These are phyloP conservation scores for Addax nasomaculatus DNA, from an alignment of 2,113 vertebrate genomes.

Conservation along the genomic window DNA sequence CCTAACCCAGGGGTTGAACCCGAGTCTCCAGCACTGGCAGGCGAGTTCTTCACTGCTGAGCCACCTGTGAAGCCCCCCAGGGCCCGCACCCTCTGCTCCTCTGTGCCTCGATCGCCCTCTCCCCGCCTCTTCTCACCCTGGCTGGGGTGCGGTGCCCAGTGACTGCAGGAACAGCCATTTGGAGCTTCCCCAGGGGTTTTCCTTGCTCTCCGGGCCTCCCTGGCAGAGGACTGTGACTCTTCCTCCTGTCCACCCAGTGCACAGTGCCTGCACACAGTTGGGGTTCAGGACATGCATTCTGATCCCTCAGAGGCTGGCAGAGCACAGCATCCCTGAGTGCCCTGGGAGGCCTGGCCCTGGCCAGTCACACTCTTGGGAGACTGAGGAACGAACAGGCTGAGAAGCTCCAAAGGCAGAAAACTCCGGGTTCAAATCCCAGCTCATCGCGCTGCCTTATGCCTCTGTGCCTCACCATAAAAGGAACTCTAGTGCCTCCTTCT, in stretches of 20 bases:
- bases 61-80: not conserved
- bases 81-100: not conserved
- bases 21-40: not conserved
- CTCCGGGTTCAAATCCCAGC: not conserved
- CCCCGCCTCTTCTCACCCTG: no score
- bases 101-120: fast-evolving
- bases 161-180: fast-evolving
- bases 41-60: fast-evolving
- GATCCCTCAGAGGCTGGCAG: not conserved
- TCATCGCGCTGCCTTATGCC: fast-evolving
- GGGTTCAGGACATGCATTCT: not conserved
- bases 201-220: not conserved
- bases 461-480: not conserved
- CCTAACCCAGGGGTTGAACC: not conserved
- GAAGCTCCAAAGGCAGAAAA: not conserved
- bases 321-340: not conserved
- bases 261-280: not conserved
- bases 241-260: not conserved
- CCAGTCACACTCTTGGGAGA: not conserved
- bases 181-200: no score
- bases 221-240: not conserved
- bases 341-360: not conserved
- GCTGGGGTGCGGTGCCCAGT: not conserved
- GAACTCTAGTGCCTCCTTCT: not conserved
- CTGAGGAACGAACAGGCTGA: not conserved